Percentiles rank a stretch among this genome's conserved stretches.
phyloP scores from a whole-genome alignment of 2,888 invertebrate genomes.

The Polydrusus pterygomalis region DNA sequence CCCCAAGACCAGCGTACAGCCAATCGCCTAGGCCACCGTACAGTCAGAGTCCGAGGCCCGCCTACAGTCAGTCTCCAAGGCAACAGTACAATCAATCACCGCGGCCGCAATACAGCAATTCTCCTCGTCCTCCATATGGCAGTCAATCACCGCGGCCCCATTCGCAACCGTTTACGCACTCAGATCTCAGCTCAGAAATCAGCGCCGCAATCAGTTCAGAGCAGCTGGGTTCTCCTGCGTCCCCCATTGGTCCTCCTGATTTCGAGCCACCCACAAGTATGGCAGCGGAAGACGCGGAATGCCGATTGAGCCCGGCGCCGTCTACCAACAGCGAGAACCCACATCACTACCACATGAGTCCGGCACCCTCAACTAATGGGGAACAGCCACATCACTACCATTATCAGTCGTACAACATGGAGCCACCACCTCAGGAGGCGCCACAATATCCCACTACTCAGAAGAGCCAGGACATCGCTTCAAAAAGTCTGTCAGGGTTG shows the following conservation, averaged over 20 bases:
- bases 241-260: constrained; percentile 80
- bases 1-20: constrained; percentile 66
- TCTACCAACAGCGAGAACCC: constrained; percentile 69
- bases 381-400: constrained; percentile 68
- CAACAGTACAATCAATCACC: constrained; percentile 69
- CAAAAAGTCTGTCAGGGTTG: constrained; percentile 89
- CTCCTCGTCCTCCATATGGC: constrained; percentile 63
- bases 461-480: constrained; percentile 82
- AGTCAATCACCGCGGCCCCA: constrained; percentile 70
- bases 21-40: constrained; percentile 64
- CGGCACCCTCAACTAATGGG: constrained; percentile 69
- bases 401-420: constrained; percentile 70
- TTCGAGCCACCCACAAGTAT: constrained; percentile 84
- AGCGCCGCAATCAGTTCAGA: constrained; percentile 85
- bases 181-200: constrained; percentile 85
- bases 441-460: constrained; percentile 68
- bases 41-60: constrained; percentile 65
- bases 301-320: constrained; percentile 74
- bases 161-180: constrained; percentile 78
- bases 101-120: constrained; percentile 66
- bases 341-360: constrained; percentile 72
- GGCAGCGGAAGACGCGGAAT: constrained; percentile 75
- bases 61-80: constrained; percentile 66
- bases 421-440: constrained; percentile 65
- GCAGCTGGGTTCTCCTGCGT: constrained; percentile 80